Base-by-base conservation (phyloP, 2,797 vertebrate species). In the Aplochiton taeniatus region DNA sequence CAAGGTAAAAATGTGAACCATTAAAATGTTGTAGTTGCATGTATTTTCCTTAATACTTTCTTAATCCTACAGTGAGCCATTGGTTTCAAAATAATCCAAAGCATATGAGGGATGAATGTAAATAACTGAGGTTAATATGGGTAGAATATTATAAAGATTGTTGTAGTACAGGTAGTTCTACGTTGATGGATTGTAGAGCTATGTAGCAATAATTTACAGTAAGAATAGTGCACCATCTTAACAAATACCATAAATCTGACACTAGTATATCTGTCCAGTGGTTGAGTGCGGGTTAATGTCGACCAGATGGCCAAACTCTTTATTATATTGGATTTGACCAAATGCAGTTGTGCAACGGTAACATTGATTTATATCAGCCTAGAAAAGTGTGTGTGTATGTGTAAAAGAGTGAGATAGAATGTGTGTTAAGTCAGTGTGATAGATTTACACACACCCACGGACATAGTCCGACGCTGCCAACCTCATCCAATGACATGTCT, bases 1-100 rank as follows among this genome's bases (percentile, higher is more conserved):
- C 52, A 85, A 86, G 87, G 90, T 91, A 55, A 88, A 72, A 71
- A 44, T 48, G 55, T 65, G 52, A 41, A 17, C 31, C 31, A 31
- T 31, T 31, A 3, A 2, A 31, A 3, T 6, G 31, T 31, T 31
- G 31, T 6, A 31, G 31, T 31, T 31, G 31, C 31, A 31, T 31
- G 31, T 31, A 6, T 31, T 31, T 31, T 31, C 31, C 31, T 31
- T 2, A 6, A 31, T 31, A 31, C 31, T 6, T 31, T 6, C 31
- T 31, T 31, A 6, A 31, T 31, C 31, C 31, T 31, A 31, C 31
- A 31, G 31, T 6, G 3, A 31, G 31, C 31, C 31, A 3, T 6
- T 31, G 31, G 31, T 31, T 31, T 31, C 3, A n/a, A 31, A 31
- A 31, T 31, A 31, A 31, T 6, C 31, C 2, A 6, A 6, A 31